Conservation (phyloP, 2,888 invertebrate species). For the Heliconius ismenius region DNA sequence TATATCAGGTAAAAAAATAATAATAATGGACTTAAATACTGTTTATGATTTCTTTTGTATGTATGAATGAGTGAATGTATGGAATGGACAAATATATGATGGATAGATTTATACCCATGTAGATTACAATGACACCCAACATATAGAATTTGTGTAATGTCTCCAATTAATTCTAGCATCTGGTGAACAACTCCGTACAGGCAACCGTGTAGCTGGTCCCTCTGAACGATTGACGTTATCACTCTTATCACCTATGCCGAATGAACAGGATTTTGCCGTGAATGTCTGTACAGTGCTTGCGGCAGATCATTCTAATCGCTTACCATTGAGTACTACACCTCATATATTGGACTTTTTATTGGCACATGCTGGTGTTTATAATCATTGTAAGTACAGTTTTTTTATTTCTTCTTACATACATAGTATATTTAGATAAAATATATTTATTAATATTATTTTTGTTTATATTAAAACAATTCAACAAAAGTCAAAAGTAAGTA, state of each 20-base stretch:
- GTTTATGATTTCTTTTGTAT: too few species aligned
- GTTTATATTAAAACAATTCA: too few species aligned
- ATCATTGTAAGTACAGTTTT: conserved; percentile 85
- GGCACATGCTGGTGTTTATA: conserved; percentile 97
- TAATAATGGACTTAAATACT: background rate
- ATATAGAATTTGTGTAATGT: background rate
- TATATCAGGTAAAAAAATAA: conserved; percentile 61
- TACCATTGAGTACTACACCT: conserved; percentile 92
- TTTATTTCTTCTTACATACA: background rate
- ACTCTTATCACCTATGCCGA: conserved; percentile 96
- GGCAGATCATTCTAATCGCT: conserved; percentile 94
- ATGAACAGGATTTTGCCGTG: conserved; percentile 99
- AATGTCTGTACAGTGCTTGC: conserved; percentile 98
- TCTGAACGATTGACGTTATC: conserved; percentile 94
- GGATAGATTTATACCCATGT: too few species aligned
- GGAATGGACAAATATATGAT: too few species aligned
- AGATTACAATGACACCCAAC: too few species aligned
- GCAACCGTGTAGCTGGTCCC: conserved; percentile 64
- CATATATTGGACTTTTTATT: conserved; percentile 93
- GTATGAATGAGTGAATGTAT: too few species aligned
- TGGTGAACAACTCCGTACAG: conserved; percentile 66
- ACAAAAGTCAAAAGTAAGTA: too few species aligned
- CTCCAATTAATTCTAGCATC: conserved; percentile 57
- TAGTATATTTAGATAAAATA: too few species aligned
- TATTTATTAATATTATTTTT: too few species aligned